phyloP scores from a whole-genome alignment of 2,113 vertebrate genomes.

The Cryptomyrus ogoouensis region DNA sequence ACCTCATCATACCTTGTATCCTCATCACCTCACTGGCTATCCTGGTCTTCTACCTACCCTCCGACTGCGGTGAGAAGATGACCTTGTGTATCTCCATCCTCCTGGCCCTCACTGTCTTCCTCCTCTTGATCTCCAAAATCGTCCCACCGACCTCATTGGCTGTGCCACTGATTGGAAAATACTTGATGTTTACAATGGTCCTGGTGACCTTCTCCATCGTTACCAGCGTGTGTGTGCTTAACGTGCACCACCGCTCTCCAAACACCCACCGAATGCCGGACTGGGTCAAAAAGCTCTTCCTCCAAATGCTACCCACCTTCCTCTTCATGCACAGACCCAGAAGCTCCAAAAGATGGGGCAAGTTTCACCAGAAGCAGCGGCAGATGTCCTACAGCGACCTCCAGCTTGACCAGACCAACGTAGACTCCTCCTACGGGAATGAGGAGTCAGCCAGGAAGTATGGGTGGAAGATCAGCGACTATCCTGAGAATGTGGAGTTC shows the following conservation, averaged over 20 bases:
- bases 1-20: conserved; percentile 69
- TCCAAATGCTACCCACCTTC: conserved; percentile 56
- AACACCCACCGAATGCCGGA: conserved; percentile 69
- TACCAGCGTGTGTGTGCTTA: conserved; percentile 64
- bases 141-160: conserved; percentile 70
- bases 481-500: conserved; percentile 50
- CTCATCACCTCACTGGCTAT: conserved; percentile 69
- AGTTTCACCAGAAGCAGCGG: conserved; percentile 45
- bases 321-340: conserved; percentile 67
- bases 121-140: conserved; percentile 72
- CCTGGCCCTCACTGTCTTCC: conserved; percentile 70
- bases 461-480: conserved; percentile 51
- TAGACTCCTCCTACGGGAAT: conserved; percentile 48
- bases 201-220: conserved; percentile 70
- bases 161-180: conserved; percentile 72
- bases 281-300: conserved; percentile 66
- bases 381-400: conserved; percentile 34
- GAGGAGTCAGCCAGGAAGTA: conserved; percentile 50
- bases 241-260: conserved; percentile 68
- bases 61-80: conserved; percentile 70
- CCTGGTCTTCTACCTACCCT: conserved; percentile 70
- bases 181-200: conserved; percentile 74
- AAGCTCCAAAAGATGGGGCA: conserved; percentile 43
- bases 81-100: conserved; percentile 70
- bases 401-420: conserved; percentile 38